Evolutionary conservation across 2,113 vertebrate genomes (phyloP), one percentile per base, ranked within the genome.

Genomic region (Peromyscus maniculatus): DNA sequence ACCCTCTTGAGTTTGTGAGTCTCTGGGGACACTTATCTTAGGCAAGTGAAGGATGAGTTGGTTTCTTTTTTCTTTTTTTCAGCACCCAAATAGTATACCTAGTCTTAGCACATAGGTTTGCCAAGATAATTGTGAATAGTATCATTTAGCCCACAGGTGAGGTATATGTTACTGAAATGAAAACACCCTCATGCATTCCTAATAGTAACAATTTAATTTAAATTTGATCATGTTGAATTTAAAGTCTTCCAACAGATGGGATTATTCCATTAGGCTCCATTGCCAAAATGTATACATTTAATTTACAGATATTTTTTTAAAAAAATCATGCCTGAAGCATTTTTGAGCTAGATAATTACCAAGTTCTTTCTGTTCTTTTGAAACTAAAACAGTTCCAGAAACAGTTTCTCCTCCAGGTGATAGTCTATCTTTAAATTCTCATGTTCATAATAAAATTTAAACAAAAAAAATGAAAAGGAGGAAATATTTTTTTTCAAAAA

Each of bases 391-490:
- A 59, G 8, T 74, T 11, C 55, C 92, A 24, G 67, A 91, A 75
- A 83, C 24, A 1, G 4, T 77, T 75, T 94, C 3, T 62, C 2
- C 79, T 90, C 24, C 55, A 22, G 66, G 57, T 95, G 67, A 93
- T 75, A 90, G 66, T 91, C 93, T 96, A 11, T 87, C 84, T 87
- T 93, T 82, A 93, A 87, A 24, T 94, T 62, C 74, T 77, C 12
- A 26, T 49, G 5, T 62, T 90, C 49, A 62, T 89, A 1, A 75
- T 75, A 93, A 77, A 74, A 78, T 57, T 28, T 43, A 84, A 43
- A 64, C 24, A 82, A 43, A 79, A 79, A 43, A 93, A 64, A 17
- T 55, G 12, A 59, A 89, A 89, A 71, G 57, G 28, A 69, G 13
- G 7, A 26, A 89, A 59, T 7, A n/a, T 83, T 74, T 36, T n/a